Evolutionary conservation across 2,113 vertebrate species (phyloP).

Genomic region (Leucosticte australis): DNA sequence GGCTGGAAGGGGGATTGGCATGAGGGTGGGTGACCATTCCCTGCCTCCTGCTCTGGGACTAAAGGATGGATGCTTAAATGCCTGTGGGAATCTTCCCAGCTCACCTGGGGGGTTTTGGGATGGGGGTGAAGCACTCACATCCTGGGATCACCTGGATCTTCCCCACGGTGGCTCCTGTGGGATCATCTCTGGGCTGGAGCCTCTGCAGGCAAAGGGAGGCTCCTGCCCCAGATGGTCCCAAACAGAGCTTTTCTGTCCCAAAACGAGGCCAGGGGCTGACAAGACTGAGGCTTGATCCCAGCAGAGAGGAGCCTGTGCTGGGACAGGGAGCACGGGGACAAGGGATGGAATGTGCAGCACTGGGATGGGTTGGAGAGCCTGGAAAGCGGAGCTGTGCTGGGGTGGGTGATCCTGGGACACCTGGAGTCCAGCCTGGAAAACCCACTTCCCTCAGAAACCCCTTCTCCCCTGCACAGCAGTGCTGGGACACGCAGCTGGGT

Average conservation of each 20-base stretch:
- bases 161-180: not conserved
- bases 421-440: not conserved
- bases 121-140: not conserved
- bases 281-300: not conserved
- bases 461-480: fast-evolving
- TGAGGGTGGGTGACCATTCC: fast-evolving
- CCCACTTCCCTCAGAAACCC: not conserved
- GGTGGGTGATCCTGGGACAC: not conserved
- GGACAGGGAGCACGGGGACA: fast-evolving
- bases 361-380: not conserved
- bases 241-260: not conserved
- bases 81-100: not conserved
- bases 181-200: not conserved
- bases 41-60: not conserved
- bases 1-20: not conserved
- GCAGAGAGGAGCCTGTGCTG: not conserved
- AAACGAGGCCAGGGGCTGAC: not conserved
- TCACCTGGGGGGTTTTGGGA: fast-evolving
- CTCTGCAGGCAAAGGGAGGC: not conserved
- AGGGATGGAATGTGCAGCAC: not conserved
- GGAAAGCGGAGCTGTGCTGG: fast-evolving
- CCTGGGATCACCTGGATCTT: not conserved
- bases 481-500: not conserved
- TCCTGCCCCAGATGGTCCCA: not conserved
- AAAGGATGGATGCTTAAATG: not conserved